These are phyloP conservation scores for Psococerastis gibbosa DNA, from an alignment of 2,888 invertebrate species.

Conservation along the genomic window DNA sequence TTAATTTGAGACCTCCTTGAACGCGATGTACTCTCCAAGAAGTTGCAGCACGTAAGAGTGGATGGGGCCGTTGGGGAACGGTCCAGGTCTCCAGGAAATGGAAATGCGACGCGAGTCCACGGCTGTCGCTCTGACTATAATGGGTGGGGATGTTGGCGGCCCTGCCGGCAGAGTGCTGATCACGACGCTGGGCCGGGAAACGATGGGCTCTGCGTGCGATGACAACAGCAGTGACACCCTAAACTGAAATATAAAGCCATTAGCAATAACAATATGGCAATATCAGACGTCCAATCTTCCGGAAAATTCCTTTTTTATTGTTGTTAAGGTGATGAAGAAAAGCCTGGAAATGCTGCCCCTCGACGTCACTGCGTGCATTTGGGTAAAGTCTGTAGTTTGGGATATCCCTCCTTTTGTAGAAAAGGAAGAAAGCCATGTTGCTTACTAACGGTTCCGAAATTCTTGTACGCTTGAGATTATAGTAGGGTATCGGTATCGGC, in stretches of 20 bases:
- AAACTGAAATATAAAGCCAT: constrained; percentile 45
- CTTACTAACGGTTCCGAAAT: too few species aligned
- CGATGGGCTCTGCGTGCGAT: constrained; percentile 42
- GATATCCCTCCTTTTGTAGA: too few species aligned
- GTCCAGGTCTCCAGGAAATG: constrained; percentile 74
- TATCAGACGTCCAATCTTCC: constrained; percentile 13
- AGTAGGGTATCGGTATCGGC: too few species aligned
- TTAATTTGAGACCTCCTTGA: constrained; percentile 41
- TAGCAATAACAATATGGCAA: too few species aligned
- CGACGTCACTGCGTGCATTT: too few species aligned
- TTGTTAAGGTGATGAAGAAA: too few species aligned
- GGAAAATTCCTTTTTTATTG: too few species aligned
- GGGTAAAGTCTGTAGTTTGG: too few species aligned
- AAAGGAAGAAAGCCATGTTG: too few species aligned
- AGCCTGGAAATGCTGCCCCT: too few species aligned
- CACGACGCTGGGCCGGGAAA: constrained; percentile 51
- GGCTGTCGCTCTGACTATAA: constrained; percentile 53
- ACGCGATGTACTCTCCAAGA: constrained; percentile 36
- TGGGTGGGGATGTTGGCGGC: constrained; percentile 54
- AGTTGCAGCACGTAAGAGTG: constrained; percentile 61
- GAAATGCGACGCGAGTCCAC: constrained; percentile 68
- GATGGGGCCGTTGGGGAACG: constrained; percentile 72
- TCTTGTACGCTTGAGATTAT: too few species aligned
- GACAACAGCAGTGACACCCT: constrained; percentile 66
- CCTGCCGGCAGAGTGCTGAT: constrained; percentile 57